phyloP scores from a whole-genome alignment of 2,888 invertebrate species.

The Encarsia formosa region DNA sequence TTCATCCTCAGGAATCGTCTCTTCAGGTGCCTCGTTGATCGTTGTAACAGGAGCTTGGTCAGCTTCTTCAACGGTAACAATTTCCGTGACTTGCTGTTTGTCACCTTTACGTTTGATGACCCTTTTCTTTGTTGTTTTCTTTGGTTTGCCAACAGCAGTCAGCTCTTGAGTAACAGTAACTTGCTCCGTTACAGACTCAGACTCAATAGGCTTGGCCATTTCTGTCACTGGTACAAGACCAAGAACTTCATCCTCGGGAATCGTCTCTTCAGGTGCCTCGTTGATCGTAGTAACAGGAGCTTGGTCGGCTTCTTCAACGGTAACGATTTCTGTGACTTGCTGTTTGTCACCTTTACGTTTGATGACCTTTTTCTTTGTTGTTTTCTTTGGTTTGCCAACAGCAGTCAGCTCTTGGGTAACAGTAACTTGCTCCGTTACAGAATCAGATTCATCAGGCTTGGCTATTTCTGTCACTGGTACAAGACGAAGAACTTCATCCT shows the following conservation, averaged over 20 bases:
- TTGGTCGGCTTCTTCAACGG: slow-evolving; percentile 49
- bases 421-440: slow-evolving; percentile 37
- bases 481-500: neutral
- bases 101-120: slow-evolving; percentile 48
- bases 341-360: slow-evolving; percentile 48
- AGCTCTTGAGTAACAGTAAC: slow-evolving; percentile 34
- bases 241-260: slow-evolving; percentile 38
- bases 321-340: slow-evolving; percentile 49
- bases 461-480: neutral
- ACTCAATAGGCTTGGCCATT: slow-evolving; percentile 27
- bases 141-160: slow-evolving; percentile 28
- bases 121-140: slow-evolving; percentile 44
- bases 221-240: slow-evolving; percentile 22
- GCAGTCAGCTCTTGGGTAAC: slow-evolving; percentile 30
- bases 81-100: slow-evolving; percentile 50
- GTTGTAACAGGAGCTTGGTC: slow-evolving; percentile 46
- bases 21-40: slow-evolving; percentile 39
- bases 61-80: slow-evolving; percentile 48
- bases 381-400: slow-evolving; percentile 35
- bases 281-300: slow-evolving; percentile 43
- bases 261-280: slow-evolving; percentile 28
- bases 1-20: slow-evolving; percentile 42
- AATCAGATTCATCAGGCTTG: neutral
- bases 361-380: slow-evolving; percentile 40
- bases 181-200: slow-evolving; percentile 32